Evolutionary conservation across 2,113 vertebrate genomes (phyloP).

Genomic region (Psilopogon haemacephalus): DNA sequence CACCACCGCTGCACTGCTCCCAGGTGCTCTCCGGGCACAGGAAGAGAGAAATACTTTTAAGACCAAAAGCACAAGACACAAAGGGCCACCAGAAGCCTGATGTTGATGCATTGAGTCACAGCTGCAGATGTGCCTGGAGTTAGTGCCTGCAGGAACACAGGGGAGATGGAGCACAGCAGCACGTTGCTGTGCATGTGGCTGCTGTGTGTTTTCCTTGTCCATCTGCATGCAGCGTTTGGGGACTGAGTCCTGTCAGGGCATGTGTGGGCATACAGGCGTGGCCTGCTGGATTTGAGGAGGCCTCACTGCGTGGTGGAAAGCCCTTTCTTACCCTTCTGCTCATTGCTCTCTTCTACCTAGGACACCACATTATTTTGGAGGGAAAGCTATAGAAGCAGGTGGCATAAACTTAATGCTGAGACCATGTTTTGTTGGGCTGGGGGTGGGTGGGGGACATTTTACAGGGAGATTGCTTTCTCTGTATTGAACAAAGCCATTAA

Average conservation of each 20-base stretch:
- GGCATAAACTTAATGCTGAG: not conserved
- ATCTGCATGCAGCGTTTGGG: fast-evolving
- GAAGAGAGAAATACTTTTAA: not conserved
- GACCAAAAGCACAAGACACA: not conserved
- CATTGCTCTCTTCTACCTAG: not conserved
- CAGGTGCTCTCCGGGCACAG: not conserved
- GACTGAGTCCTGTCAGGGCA: not conserved
- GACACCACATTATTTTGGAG: not conserved
- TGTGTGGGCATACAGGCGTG: fast-evolving
- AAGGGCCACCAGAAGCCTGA: not conserved
- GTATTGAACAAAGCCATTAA: not conserved
- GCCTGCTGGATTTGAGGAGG: not conserved
- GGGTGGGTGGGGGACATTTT: not conserved
- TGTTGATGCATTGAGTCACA: fast-evolving
- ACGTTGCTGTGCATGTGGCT: fast-evolving
- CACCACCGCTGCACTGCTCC: fast-evolving
- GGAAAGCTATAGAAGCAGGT: not conserved
- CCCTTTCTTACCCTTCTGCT: not conserved
- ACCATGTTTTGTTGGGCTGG: fast-evolving
- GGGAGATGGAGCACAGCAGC: not conserved
- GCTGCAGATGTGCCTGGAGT: not conserved
- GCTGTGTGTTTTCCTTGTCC: fast-evolving
- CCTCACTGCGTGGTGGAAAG: fast-evolving
- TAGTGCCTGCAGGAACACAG: not conserved
- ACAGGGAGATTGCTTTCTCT: not conserved